Percentiles rank a stretch among this genome's conserved stretches.
Evolutionary conservation across 2,797 vertebrate genomes (phyloP).

Genomic region (Crenichthys baileyi): DNA sequence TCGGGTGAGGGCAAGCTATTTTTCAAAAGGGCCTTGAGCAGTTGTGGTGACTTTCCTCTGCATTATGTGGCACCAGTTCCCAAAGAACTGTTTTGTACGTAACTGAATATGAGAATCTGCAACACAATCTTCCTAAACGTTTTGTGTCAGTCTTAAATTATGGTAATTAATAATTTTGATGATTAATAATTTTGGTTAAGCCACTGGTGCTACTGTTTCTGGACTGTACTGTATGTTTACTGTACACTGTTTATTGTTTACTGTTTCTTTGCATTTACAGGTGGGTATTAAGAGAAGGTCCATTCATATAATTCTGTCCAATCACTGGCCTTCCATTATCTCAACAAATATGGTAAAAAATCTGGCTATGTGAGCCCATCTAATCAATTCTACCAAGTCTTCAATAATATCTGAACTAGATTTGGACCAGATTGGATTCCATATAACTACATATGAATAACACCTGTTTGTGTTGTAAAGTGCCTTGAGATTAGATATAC

Average conservation of each 20-base stretch:
- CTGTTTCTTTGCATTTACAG: neutral
- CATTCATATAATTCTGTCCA: neutral
- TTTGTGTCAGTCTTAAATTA: neutral
- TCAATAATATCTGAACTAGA: neutral
- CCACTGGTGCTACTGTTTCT: neutral
- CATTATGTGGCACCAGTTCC: neutral
- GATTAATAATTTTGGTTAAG: neutral
- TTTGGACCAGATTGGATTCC: neutral
- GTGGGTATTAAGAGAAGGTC: too few species aligned
- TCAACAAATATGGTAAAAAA: neutral
- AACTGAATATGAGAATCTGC: neutral
- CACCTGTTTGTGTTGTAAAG: neutral
- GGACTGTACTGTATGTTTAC: neutral
- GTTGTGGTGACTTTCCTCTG: neutral
- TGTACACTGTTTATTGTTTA: too few species aligned
- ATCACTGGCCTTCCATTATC: neutral
- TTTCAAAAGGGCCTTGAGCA: neutral
- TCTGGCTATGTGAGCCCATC: neutral
- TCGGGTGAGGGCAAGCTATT: neutral
- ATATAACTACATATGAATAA: neutral
- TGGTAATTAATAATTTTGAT: too few species aligned
- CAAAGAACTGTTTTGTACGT: neutral
- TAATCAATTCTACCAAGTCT: neutral
- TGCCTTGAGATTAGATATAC: neutral
- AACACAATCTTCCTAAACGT: neutral